phyloP scores from a whole-genome alignment of 2,113 vertebrate genomes.

The Cinclus cinclus region DNA sequence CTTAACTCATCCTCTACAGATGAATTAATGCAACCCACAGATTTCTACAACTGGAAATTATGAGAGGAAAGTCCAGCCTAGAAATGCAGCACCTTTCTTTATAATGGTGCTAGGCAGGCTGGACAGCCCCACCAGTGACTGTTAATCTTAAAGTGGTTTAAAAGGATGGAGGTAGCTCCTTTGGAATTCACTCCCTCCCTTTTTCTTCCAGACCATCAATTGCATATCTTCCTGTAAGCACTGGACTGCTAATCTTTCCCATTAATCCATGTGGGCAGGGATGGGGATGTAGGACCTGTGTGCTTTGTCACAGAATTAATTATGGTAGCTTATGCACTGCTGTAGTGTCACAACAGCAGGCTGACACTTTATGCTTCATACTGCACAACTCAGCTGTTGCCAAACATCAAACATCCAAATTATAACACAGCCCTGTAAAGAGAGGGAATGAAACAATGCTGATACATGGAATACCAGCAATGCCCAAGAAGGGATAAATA shows the following conservation, averaged over 20 bases:
- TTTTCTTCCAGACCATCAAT: not conserved
- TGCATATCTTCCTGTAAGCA: not conserved
- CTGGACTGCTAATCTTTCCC: not conserved
- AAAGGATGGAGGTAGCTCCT: not conserved
- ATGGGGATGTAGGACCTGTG: not conserved
- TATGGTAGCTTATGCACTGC: not conserved
- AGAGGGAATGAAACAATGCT: not conserved
- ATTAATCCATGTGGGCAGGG: not conserved
- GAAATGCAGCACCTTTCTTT: not conserved
- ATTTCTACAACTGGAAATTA: not conserved
- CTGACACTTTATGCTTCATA: not conserved
- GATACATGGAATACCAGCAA: not conserved
- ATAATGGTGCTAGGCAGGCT: not conserved
- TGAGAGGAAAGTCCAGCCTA: not conserved
- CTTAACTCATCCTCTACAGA: not conserved
- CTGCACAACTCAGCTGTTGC: not conserved
- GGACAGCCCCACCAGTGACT: not conserved
- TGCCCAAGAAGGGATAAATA: not conserved
- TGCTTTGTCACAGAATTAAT: not conserved
- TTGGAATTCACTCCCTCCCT: not conserved
- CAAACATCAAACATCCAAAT: not conserved
- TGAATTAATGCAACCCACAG: not conserved
- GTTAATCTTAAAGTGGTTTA: not conserved
- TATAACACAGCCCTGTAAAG: not conserved
- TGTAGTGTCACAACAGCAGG: not conserved